A percentile compares a stretch with the other conserved stretches of the same genome.
Conservation (phyloP, 2,888 invertebrate species). For the Strigamia maritima region DNA sequence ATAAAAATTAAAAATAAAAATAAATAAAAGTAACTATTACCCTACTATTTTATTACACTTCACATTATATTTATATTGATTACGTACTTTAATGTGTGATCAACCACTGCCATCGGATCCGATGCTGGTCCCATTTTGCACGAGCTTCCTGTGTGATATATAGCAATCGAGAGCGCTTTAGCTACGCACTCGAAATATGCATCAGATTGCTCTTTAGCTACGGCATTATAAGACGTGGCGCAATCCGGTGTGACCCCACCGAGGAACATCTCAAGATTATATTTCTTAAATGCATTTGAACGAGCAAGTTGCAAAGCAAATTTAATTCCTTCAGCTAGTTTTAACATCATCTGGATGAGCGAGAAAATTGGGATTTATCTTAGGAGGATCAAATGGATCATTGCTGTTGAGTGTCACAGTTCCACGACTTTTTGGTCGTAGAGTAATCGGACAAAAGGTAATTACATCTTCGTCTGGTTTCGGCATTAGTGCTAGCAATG, state of each 20-base stretch:
- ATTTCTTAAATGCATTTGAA: background rate
- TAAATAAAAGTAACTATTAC: background rate
- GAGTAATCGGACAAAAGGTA: constrained; percentile 34
- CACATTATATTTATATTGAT: too few relatives aligned
- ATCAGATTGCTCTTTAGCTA: too few relatives aligned
- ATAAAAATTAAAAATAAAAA: too few relatives aligned
- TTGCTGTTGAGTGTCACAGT: constrained; percentile 51
- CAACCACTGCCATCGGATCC: constrained; percentile 16
- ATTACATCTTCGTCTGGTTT: background rate
- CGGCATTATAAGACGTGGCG: too few relatives aligned
- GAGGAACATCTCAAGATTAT: background rate
- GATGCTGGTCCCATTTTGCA: constrained; percentile 24
- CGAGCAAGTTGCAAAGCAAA: background rate
- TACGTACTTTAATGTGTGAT: background rate
- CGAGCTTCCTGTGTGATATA: background rate
- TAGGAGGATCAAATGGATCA: constrained; percentile 54
- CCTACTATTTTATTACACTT: background rate
- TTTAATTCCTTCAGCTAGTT: constrained; percentile 40
- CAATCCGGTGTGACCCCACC: background rate
- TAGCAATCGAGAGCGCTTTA: background rate
- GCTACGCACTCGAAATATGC: background rate
- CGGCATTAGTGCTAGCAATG: too few relatives aligned
- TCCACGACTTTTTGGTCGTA: constrained; percentile 55
- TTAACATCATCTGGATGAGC: constrained; percentile 49
- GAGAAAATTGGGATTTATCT: constrained; percentile 56